A percentile compares a stretch with the other conserved stretches of the same genome.
These are phyloP conservation scores for Garra rufa DNA, from an alignment of 2,113 vertebrate species.

Conservation along the genomic window DNA sequence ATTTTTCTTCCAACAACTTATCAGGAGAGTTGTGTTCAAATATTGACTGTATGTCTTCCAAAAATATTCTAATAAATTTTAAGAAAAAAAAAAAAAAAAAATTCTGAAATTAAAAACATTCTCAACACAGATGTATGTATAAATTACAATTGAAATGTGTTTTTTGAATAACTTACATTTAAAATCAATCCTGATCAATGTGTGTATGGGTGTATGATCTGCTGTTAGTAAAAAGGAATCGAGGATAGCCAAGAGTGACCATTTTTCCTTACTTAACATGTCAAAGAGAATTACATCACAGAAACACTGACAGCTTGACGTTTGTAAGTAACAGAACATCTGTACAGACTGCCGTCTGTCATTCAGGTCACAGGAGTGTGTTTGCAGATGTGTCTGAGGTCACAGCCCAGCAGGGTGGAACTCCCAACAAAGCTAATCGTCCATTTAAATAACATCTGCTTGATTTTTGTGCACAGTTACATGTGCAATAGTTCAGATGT, in stretches of 20 bases:
- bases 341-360: constrained; percentile 12
- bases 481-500: background rate
- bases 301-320: constrained; percentile 11
- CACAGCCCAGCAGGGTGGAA: background rate
- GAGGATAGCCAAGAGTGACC: background rate
- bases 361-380: constrained; percentile 29
- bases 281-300: background rate
- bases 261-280: background rate
- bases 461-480: constrained; percentile 8
- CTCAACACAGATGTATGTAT: background rate
- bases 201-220: background rate
- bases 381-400: constrained; percentile 30
- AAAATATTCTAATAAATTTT: background rate
- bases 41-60: background rate
- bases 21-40: background rate
- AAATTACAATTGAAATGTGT: background rate
- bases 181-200: background rate
- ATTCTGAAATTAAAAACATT: background rate
- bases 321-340: constrained; percentile 37
- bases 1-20: no score
- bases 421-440: constrained; percentile 20
- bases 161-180: background rate
- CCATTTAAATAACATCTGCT: constrained; percentile 38
- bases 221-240: background rate
- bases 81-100: no score